These are phyloP conservation scores for Neomonachus schauinslandi DNA, from an alignment of 2,113 vertebrate genomes.

Conservation along the genomic window DNA sequence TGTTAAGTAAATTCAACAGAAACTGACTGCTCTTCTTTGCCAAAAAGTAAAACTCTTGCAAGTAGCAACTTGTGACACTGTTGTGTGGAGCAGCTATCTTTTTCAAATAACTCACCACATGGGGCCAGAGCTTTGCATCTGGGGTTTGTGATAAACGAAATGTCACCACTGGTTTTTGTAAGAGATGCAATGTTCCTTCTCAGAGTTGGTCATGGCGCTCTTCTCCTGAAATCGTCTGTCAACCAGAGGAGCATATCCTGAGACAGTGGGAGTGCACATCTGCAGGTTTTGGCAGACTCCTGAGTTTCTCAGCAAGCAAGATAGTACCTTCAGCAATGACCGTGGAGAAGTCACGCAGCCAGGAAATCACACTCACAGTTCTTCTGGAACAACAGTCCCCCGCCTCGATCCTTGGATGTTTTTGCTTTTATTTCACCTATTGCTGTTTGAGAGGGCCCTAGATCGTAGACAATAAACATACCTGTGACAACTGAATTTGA, in stretches of 20 bases:
- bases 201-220: background rate
- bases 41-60: slow-evolving; percentile 56
- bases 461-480: background rate
- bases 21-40: slow-evolving; percentile 54
- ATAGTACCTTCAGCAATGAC: background rate
- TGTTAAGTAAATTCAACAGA: slow-evolving; percentile 56
- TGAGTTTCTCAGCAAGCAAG: background rate
- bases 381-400: background rate
- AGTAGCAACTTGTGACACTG: background rate
- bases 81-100: background rate
- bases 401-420: background rate
- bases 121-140: background rate
- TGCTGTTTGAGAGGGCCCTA: background rate
- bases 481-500: background rate
- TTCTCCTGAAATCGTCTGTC: background rate
- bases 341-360: background rate
- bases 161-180: background rate
- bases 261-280: background rate
- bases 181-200: background rate
- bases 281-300: background rate
- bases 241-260: background rate
- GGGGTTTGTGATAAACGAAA: background rate
- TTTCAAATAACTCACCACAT: background rate
- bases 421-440: background rate
- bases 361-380: background rate